phyloP scores from a whole-genome alignment of 2,888 invertebrate species.

The Polietes domitor region DNA sequence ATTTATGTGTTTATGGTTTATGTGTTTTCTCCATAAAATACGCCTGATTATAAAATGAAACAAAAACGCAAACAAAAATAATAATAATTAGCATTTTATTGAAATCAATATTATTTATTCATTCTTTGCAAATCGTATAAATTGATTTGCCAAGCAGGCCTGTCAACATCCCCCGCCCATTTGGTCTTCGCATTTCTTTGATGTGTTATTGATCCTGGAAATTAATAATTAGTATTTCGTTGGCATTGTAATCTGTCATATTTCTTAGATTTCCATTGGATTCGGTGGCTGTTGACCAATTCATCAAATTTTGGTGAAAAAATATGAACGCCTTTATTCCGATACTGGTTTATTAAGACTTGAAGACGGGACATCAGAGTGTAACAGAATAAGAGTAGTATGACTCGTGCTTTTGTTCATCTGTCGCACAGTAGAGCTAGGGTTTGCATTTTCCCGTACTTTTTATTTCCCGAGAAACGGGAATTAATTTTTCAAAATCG shows the following conservation, averaged over 20 bases:
- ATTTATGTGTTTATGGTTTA: conserved; percentile 16
- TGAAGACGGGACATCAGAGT: neutral
- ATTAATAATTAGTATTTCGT: conserved; percentile 17
- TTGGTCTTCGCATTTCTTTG: neutral
- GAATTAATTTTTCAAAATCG: no score
- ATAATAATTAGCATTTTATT: neutral
- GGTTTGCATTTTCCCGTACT: no score
- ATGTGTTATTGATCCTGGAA: neutral
- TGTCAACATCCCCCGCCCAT: no score
- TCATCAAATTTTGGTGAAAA: neutral
- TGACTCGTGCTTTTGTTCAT: no score
- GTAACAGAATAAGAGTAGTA: neutral
- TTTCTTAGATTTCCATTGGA: neutral
- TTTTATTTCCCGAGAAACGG: no score
- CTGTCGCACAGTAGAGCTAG: no score
- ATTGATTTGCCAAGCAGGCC: neutral
- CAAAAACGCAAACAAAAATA: neutral
- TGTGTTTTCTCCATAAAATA: neutral
- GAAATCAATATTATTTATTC: neutral
- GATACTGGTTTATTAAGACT: neutral
- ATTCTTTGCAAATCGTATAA: neutral
- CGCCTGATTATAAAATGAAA: neutral
- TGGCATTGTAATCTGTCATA: neutral
- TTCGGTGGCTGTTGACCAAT: conserved; percentile 7
- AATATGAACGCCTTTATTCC: neutral